Evolutionary conservation across 2,113 vertebrate genomes (phyloP), one percentile per base, ranked within the genome.

Genomic region (Hassar affinis): DNA sequence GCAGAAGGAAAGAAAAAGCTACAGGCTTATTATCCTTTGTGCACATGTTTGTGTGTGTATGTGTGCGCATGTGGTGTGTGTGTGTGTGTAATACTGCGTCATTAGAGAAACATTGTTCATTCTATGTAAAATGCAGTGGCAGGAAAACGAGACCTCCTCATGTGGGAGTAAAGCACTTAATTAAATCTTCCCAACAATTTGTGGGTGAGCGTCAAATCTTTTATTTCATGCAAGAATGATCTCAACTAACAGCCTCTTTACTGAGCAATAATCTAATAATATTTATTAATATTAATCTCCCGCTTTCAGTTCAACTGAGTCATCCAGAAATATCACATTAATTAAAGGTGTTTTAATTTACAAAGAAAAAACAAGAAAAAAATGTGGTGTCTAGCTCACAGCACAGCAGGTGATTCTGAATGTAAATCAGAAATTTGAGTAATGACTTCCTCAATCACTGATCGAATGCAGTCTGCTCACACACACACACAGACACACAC

Each of bases 141-240:
- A 85, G 22, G 47, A 57, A 82, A 82, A 82, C 61, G 80, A 59
- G 74, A 71, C 61, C 42, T 71, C 59, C 35, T 71, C 64, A 81
- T 52, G 75, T 79, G 72, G 76, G 74, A 78, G 62, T 79, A 61
- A 72, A 69, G 66, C 84, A 85, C 62, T 78, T 82, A 71, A 85
- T 85, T 80, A 85, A 80, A 85, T 81, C 78, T 81, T 81, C 71
- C 57, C 25, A 80, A 66, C 57, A 85, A 66, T 85, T 56, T 77
- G 71, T 69, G 79, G 71, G 35, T 22, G 78, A 61, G 45, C 18
- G 45, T 51, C 79, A 85, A 74, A 78, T 54, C 61, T 47, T 82
- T 61, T 82, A 82, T 78, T 78, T 82, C 66, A 78, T 15, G 74
- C 45, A 78, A 54, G 45, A 68, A 86, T 82, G 71, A 52, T 49